Evolutionary conservation across 1,140 invertebrate species (phyloP), one percentile per base, ranked within the genome.

Genomic region (Monochamus saltuarius): DNA sequence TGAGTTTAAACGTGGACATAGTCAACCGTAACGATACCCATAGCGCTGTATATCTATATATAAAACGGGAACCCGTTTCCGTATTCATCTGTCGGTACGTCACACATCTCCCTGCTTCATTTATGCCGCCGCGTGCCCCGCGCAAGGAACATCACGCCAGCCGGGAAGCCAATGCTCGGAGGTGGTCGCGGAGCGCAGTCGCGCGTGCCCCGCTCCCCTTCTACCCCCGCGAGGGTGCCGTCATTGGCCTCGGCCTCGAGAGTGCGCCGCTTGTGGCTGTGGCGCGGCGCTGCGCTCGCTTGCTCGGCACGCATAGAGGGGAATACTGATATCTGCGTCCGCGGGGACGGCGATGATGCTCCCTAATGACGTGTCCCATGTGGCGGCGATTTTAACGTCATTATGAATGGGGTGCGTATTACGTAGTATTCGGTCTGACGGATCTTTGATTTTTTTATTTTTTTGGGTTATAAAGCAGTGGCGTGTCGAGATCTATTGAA

Each of bases 181-280:
- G 59, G 45, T 59, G 43, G 46, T 47, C 29, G 49, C 51, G 51
- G 62, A 43, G 63, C 63, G 63, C 63, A 59, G 43, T 51, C 63
- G 63, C 57, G 42, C 40, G 36, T 53, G 37, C 45, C 50, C 39
- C 50, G 54, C 51, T 47, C 35, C 56, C 34, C 59, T 36, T 43
- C 40, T 37, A 34, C 35, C 62, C 17, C 46, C 62, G 36, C 58
- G 43, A 22, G 49, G 46, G 16, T 51, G 59, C 62, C 56, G 59
- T 67, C 65, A 67, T 67, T 67, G 65, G 65, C 62, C 54, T 67
- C 61, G 43, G 46, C 52, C 50, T 29, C 45, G 65, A 55, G 61
- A 51, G 35, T 66, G 65, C 65, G 65, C 42, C 13, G 0, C 0
- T 40, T 40, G 39, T n/a, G 39, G 8, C 11, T 14, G 11, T n/a